Conservation (phyloP, 1,140 invertebrate species). For the Sminthurides bifidus region DNA sequence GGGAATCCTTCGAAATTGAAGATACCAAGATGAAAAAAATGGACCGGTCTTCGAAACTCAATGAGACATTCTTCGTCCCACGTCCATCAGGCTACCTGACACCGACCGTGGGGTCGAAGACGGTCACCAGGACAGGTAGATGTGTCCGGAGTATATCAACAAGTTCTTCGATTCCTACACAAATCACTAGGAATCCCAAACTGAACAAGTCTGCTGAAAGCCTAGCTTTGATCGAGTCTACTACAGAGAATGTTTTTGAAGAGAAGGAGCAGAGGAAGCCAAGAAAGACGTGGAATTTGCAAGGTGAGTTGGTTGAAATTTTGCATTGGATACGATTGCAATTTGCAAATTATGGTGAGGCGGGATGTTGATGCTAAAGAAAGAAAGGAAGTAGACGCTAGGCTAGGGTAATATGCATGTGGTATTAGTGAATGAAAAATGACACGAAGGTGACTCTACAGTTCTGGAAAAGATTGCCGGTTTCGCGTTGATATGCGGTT, state of each 20-base stretch:
- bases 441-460: neutral
- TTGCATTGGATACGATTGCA: neutral
- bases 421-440: neutral
- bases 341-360: neutral
- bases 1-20: no score
- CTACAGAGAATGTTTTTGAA: neutral
- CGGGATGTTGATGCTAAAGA: neutral
- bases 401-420: neutral
- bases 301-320: constrained; percentile 38
- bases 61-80: no score
- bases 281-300: constrained; percentile 45
- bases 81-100: no score
- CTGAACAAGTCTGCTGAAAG: neutral
- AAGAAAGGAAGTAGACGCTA: neutral
- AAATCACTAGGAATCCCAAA: neutral
- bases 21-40: no score
- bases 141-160: no score
- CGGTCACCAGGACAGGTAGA: no score
- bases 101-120: neutral
- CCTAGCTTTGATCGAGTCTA: neutral
- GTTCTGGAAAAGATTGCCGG: neutral
- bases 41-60: no score
- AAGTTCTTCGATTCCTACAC: no score
- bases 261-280: constrained; percentile 14
- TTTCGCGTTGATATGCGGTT: no score